Percentiles rank a stretch among this genome's conserved stretches.
These are phyloP conservation scores for Odontomyia ornata DNA, from an alignment of 2,888 invertebrate genomes.

Conservation along the genomic window DNA sequence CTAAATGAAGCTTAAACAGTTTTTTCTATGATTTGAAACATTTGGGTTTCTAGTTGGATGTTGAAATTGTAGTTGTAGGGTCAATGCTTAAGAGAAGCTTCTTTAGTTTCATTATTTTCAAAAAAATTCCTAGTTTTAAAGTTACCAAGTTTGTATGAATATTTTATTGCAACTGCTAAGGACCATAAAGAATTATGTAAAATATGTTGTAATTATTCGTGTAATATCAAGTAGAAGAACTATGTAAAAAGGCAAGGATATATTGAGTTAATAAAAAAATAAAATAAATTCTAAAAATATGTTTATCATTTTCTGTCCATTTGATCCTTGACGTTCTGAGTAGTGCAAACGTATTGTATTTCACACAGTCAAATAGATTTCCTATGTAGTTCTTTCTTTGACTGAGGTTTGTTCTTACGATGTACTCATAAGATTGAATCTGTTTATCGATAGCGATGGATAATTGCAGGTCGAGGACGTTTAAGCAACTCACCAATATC, in stretches of 20 bases:
- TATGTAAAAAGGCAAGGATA: background rate
- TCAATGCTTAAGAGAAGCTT: too few species aligned
- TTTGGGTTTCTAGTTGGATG: conserved; percentile 11
- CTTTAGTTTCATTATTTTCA: background rate
- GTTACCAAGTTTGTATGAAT: background rate
- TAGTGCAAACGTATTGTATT: too few species aligned
- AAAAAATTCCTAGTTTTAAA: background rate
- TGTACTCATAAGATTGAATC: too few species aligned
- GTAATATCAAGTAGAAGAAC: background rate
- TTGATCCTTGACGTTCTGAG: too few species aligned
- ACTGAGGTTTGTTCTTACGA: too few species aligned
- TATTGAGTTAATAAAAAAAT: conserved; percentile 5
- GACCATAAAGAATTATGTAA: background rate
- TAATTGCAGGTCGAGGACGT: too few species aligned
- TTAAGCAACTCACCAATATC: too few species aligned
- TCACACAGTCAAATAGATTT: too few species aligned
- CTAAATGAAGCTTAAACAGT: background rate
- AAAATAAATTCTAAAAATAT: background rate
- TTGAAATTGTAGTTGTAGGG: background rate
- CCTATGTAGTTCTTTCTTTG: too few species aligned
- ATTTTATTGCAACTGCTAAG: background rate
- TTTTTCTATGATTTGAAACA: background rate
- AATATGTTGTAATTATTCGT: background rate
- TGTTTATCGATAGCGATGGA: too few species aligned
- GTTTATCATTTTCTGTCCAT: background rate